Evolutionary conservation across 2,888 invertebrate genomes (phyloP).

Genomic region (Chrysolina oricalcia): DNA sequence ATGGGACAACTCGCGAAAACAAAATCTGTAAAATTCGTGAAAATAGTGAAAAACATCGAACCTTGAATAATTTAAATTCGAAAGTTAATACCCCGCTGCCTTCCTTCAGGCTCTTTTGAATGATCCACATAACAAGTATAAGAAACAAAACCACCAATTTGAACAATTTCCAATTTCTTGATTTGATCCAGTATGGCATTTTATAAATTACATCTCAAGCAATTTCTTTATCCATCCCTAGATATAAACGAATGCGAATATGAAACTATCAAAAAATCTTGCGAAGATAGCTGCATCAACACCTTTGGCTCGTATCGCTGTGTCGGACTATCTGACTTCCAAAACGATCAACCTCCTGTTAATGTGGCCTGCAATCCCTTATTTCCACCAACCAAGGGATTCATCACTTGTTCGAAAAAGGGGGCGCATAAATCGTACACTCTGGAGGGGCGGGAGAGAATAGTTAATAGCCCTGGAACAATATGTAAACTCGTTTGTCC

Average conservation of each 20-base stretch:
- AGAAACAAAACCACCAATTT: too few relatives aligned
- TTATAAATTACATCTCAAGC: neutral
- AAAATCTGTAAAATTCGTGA: too few relatives aligned
- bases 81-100: too few relatives aligned
- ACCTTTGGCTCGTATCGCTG: slow-evolving; percentile 78
- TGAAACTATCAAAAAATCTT: slow-evolving; percentile 64
- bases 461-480: slow-evolving; percentile 72
- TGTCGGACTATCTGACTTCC: slow-evolving; percentile 53
- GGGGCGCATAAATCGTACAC: slow-evolving; percentile 51
- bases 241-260: slow-evolving; percentile 80
- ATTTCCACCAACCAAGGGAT: slow-evolving; percentile 71
- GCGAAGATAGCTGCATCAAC: slow-evolving; percentile 77
- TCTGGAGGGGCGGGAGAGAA: slow-evolving; percentile 64
- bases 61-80: too few relatives aligned
- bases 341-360: slow-evolving; percentile 56
- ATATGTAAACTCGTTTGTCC: slow-evolving; percentile 73
- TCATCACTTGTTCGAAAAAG: slow-evolving; percentile 71
- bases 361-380: slow-evolving; percentile 67
- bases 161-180: too few relatives aligned
- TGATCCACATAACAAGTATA: too few relatives aligned
- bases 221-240: slow-evolving; percentile 56
- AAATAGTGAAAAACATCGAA: too few relatives aligned
- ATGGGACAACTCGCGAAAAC: too few relatives aligned
- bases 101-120: too few relatives aligned
- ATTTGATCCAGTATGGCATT: too few relatives aligned